A percentile compares a stretch with the other conserved stretches of the same genome.
phyloP scores from a whole-genome alignment of 92 coral and sea anemone genomes.

The Paramuricea clavata region DNA sequence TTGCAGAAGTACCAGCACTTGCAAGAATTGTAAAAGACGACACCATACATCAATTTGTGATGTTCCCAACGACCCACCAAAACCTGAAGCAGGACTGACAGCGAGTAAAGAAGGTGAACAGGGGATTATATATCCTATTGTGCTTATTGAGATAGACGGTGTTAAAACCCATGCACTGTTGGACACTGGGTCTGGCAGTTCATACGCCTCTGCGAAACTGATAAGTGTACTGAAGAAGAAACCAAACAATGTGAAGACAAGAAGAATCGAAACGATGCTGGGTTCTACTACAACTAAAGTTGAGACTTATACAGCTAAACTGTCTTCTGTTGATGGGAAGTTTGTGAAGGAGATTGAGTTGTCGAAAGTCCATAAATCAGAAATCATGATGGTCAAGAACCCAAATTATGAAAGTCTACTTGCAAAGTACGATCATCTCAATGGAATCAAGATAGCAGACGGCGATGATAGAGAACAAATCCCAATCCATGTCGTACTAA shows the following conservation, averaged over 20 bases:
- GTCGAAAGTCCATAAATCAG: constrained; percentile 11
- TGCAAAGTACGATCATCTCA: neutral
- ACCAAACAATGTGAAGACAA: neutral
- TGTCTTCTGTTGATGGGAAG: neutral
- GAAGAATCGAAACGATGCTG: constrained; percentile 52
- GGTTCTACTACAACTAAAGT: constrained; percentile 46
- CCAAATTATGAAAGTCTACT: neutral
- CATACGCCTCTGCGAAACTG: neutral
- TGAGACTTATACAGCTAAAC: constrained; percentile 47
- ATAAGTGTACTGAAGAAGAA: too few relatives aligned
- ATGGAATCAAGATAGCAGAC: neutral
- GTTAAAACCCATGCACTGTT: too few relatives aligned
- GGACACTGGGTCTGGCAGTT: too few relatives aligned
- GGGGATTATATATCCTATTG: too few relatives aligned
- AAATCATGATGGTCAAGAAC: neutral
- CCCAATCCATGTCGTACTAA: constrained; percentile 5
- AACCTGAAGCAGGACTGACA: too few relatives aligned
- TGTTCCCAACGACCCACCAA: too few relatives aligned
- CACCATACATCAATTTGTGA: constrained; percentile 1
- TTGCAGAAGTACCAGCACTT: neutral
- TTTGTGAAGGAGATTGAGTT: neutral
- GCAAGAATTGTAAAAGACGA: neutral
- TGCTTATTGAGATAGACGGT: too few relatives aligned
- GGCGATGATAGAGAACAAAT: neutral
- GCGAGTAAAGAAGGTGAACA: too few relatives aligned